These are phyloP conservation scores for Lithophane leautieri DNA, from an alignment of 2,888 invertebrate genomes.

Conservation along the genomic window DNA sequence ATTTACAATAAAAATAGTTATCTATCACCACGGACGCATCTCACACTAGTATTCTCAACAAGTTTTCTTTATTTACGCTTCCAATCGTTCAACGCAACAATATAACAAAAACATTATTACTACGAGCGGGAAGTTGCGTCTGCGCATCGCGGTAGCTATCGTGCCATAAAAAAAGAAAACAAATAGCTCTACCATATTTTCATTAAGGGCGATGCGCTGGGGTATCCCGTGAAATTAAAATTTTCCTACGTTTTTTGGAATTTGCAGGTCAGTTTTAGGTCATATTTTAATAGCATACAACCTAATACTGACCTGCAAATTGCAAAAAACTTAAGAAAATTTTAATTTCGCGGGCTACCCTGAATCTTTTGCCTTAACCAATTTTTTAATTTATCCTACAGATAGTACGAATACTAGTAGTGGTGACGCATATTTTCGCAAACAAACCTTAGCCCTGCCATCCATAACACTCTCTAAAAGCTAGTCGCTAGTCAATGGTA, in stretches of 20 bases:
- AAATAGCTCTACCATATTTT: constrained; percentile 28
- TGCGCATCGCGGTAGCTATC: constrained; percentile 51
- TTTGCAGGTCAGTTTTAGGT: too few relatives aligned
- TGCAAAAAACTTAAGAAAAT: too few relatives aligned
- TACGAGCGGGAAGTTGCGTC: constrained; percentile 67
- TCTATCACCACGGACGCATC: constrained; percentile 69
- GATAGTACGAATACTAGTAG: constrained; percentile 24
- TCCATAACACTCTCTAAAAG: constrained; percentile 74
- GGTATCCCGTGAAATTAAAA: too few relatives aligned
- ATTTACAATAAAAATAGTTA: constrained; percentile 71
- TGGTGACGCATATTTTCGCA: constrained; percentile 59
- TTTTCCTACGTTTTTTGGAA: too few relatives aligned
- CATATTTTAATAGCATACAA: too few relatives aligned
- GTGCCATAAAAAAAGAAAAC: constrained; percentile 47
- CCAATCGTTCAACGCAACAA: constrained; percentile 67
- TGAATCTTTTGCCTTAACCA: too few relatives aligned
- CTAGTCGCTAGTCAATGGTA: constrained; percentile 73
- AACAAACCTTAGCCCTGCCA: constrained; percentile 70
- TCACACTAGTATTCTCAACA: constrained; percentile 65
- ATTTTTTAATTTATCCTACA: constrained; percentile 7
- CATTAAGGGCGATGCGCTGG: background rate
- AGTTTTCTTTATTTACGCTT: constrained; percentile 66
- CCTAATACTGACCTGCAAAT: too few relatives aligned
- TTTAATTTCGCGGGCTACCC: too few relatives aligned
- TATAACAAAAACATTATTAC: constrained; percentile 67